Evolutionary conservation across 2,113 vertebrate species (phyloP).

Genomic region (Daubentonia madagascariensis): DNA sequence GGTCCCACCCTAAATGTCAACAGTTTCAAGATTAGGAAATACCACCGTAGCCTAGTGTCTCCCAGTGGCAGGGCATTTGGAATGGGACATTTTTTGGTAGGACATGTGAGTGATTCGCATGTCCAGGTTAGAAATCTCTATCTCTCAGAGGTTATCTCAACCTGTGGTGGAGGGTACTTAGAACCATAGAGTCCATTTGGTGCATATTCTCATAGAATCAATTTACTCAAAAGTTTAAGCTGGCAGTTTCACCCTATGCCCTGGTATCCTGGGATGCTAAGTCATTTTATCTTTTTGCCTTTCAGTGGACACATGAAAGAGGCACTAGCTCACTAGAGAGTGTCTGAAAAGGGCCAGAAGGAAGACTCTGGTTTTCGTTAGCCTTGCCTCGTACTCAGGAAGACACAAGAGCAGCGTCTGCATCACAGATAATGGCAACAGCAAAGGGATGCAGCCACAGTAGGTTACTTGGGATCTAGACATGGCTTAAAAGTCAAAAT

Average conservation of each 20-base stretch:
- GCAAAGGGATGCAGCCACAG: background rate
- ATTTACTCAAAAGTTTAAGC: background rate
- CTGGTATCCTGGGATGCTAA: background rate
- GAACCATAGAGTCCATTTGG: background rate
- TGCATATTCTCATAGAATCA: background rate
- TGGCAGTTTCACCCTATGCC: background rate
- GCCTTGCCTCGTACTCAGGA: background rate
- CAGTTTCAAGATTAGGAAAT: background rate
- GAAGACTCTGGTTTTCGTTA: conserved; percentile 46
- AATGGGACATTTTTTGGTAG: background rate
- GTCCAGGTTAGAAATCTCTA: background rate
- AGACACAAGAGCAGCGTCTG: background rate
- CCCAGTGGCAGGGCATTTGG: background rate
- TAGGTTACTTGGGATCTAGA: background rate
- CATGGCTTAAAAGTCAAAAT: background rate
- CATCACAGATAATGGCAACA: background rate
- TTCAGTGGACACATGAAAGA: background rate
- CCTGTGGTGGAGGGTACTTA: background rate
- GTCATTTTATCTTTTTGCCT: background rate
- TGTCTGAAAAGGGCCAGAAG: background rate
- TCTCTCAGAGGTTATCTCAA: background rate
- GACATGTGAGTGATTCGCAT: background rate
- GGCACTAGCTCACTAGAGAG: background rate
- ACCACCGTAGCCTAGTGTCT: background rate
- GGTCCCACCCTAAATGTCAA: background rate